These are phyloP conservation scores for Pseudotriccus pelzelni DNA, from an alignment of 2,797 vertebrate genomes.

Conservation along the genomic window DNA sequence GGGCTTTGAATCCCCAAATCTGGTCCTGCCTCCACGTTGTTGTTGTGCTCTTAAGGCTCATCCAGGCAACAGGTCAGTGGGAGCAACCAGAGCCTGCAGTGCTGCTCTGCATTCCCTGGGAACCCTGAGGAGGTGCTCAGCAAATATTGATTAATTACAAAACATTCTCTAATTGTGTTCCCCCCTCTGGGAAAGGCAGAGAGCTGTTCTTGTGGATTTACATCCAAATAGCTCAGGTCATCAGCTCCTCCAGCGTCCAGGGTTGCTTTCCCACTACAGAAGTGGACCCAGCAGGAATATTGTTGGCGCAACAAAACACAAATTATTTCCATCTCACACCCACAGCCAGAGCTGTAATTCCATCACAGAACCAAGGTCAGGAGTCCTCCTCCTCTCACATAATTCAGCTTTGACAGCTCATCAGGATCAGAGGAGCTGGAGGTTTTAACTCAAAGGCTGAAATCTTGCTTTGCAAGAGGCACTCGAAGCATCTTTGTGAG, in stretches of 20 bases:
- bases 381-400: background rate
- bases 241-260: background rate
- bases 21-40: background rate
- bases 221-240: background rate
- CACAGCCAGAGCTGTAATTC: constrained; percentile 10
- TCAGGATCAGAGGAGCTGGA: background rate
- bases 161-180: background rate
- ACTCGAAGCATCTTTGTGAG: background rate
- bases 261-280: background rate
- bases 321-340: constrained; percentile 11
- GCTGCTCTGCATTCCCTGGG: background rate
- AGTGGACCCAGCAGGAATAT: background rate
- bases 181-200: background rate
- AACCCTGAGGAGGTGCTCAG: background rate
- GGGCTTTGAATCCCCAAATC: background rate
- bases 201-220: background rate
- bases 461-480: background rate
- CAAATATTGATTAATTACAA: background rate
- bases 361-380: background rate
- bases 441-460: background rate
- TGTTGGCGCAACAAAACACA: constrained; percentile 10
- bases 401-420: constrained; percentile 21
- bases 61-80: background rate
- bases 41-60: background rate
- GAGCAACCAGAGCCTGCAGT: background rate